Conservation (phyloP, 2,113 vertebrate genomes). For the Pachyramphus minor region DNA sequence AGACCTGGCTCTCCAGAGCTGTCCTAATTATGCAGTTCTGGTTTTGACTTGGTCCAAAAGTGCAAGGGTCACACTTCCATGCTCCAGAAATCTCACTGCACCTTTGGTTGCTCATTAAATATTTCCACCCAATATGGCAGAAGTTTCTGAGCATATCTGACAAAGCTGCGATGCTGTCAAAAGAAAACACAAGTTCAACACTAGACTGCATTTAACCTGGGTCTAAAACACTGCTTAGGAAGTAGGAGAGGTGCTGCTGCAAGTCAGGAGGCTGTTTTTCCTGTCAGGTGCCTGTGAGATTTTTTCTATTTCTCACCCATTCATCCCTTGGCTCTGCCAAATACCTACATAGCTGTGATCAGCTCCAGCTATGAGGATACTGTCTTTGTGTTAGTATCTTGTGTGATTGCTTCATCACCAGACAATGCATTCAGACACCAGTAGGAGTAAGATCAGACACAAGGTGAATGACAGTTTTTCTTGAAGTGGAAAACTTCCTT, state of each 20-base stretch:
- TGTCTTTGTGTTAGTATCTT: neutral
- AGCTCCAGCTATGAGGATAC: neutral
- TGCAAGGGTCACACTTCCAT: neutral
- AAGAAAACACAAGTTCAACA: neutral
- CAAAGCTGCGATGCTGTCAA: neutral
- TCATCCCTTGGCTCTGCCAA: neutral
- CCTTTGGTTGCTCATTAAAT: neutral
- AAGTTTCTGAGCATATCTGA: neutral
- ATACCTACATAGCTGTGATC: neutral
- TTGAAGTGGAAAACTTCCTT: conserved; percentile 20
- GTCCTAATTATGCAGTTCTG: neutral
- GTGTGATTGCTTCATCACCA: neutral
- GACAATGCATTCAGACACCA: neutral
- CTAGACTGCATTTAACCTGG: neutral
- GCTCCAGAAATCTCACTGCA: neutral
- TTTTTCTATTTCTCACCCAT: neutral
- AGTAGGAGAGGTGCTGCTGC: neutral
- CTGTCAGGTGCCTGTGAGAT: neutral
- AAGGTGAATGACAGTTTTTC: conserved; percentile 15
- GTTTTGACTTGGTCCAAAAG: neutral
- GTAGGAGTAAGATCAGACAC: neutral
- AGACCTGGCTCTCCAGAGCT: neutral
- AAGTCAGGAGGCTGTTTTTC: neutral
- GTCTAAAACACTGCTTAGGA: neutral
- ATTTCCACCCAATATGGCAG: neutral